These are phyloP conservation scores for Drosophila borborema DNA, from an alignment of 2,888 invertebrate genomes.

Conservation along the genomic window DNA sequence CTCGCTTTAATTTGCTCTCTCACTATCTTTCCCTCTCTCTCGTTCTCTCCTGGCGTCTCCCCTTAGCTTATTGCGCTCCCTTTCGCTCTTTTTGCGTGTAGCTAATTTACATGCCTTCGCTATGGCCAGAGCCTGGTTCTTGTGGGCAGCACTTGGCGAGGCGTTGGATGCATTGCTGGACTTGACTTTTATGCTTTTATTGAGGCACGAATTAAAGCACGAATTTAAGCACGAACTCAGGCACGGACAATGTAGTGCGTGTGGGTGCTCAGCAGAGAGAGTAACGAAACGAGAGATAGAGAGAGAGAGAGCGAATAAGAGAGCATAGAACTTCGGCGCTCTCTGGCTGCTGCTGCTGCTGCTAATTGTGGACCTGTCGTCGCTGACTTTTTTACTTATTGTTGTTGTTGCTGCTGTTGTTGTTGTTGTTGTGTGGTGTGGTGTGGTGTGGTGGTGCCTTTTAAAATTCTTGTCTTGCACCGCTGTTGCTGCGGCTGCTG, in stretches of 20 bases:
- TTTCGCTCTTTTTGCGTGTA: conserved; percentile 6
- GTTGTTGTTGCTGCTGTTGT: neutral
- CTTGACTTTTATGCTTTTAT: conserved; percentile 72
- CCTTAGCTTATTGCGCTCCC: conserved; percentile 1
- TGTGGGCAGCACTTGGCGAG: conserved; percentile 62
- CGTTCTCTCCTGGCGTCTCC: neutral
- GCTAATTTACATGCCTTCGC: conserved; percentile 40
- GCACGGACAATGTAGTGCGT: conserved; percentile 21
- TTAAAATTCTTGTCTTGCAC: conserved; percentile 76
- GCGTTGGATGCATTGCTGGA: conserved; percentile 75
- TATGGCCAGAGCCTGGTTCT: conserved; percentile 43
- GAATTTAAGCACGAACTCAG: conserved; percentile 16
- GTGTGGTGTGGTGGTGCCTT: conserved; percentile 47
- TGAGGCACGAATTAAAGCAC: conserved; percentile 22
- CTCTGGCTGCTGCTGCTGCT: conserved; percentile 27
- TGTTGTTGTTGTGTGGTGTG: conserved; percentile 37
- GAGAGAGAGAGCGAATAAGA: neutral
- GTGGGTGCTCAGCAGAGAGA: conserved; percentile 49
- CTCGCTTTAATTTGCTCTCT: neutral
- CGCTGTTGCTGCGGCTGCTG: conserved; percentile 14
- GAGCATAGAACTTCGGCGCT: neutral
- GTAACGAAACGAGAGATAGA: neutral
- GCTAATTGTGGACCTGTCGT: conserved; percentile 85
- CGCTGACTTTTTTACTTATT: conserved; percentile 61
- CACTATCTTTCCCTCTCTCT: neutral